Base-by-base conservation (phyloP, 1,140 invertebrate genomes). In the Diploscapter pachys region DNA sequence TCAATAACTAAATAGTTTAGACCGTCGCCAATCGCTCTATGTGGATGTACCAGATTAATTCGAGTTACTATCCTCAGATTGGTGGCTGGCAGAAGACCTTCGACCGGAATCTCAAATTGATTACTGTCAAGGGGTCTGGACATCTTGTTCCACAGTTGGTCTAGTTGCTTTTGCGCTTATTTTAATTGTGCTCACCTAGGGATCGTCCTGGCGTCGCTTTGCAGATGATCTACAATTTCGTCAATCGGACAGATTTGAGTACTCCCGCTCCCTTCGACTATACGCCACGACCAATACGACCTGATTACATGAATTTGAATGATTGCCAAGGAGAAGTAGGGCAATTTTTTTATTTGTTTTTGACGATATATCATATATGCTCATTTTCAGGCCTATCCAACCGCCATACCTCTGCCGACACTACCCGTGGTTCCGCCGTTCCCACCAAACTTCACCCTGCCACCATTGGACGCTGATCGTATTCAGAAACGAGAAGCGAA, bases 191-290 rank as follows among this genome's bases (percentile, higher is more conserved):
- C 31, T 1, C 31, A 31, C 88, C 89, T 3, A 82, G 85, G 73
- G 88, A 89, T 79, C 85, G 86, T 76, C 87, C 88, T 63, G 80
- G 79, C 9, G 84, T 82, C 73, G 86, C 87, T 13, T 81, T 88
- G 6, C 78, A 86, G 65, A 85, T 86, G 83, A 81, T 86, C 62
- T 78, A 72, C n/a, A 81, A 78, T 55, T 86, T 86, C 54, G 53
- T 78, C 48, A 78, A 63, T 6, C 65, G 50, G 50, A 53, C n/a
- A 13, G 67, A 72, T 55, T 31, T 74, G 50, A 71, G 71, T 50
- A 72, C 68, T 5, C 48, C 52, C 3, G 54, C 73, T 49, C 53
- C 61, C 11, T 65, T 62, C 11, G 56, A 79, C 2, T 63, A 77
- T 3, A 50, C 67, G 13, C 71, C 77, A n/a, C 51, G 65, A 11